Conservation (phyloP, 2,888 invertebrate genomes). For the Meteorus colon region DNA sequence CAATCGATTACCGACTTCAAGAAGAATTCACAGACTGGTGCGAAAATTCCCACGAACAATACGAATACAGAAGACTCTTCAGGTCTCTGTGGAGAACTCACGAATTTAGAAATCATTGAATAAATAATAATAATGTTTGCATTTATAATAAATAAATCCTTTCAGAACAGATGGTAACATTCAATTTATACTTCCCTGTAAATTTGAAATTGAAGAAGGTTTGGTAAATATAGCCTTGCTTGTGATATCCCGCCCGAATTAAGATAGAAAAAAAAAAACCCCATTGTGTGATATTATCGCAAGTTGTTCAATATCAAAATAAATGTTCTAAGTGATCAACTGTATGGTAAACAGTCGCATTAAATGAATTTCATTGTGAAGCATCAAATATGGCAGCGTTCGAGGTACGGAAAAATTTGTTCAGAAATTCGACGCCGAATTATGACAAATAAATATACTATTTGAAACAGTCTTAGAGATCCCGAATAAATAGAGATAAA, state of each 20-base stretch:
- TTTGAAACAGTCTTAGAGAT: background rate
- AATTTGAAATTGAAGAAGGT: background rate
- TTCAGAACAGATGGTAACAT: background rate
- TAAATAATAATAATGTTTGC: background rate
- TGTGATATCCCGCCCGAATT: background rate
- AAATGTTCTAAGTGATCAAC: background rate
- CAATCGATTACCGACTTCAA: conserved; percentile 26
- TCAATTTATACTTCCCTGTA: background rate
- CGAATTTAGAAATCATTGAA: conserved; percentile 7
- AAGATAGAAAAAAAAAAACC: background rate
- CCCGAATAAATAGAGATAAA: background rate
- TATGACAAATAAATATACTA: background rate
- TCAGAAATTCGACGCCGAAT: background rate
- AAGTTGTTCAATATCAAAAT: background rate
- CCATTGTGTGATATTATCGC: background rate
- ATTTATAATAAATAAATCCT: background rate
- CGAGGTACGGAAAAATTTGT: conserved; percentile 36
- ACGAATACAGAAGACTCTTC: background rate
- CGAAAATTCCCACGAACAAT: background rate
- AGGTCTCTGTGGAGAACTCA: background rate
- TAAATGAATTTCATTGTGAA: background rate
- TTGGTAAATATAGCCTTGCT: background rate
- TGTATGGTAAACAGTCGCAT: background rate
- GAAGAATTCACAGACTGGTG: background rate
- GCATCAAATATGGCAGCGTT: conserved; percentile 35